A percentile compares a stretch with the other conserved stretches of the same genome.
phyloP scores from a whole-genome alignment of 2,113 vertebrate genomes.

The Ailuropoda melanoleuca region DNA sequence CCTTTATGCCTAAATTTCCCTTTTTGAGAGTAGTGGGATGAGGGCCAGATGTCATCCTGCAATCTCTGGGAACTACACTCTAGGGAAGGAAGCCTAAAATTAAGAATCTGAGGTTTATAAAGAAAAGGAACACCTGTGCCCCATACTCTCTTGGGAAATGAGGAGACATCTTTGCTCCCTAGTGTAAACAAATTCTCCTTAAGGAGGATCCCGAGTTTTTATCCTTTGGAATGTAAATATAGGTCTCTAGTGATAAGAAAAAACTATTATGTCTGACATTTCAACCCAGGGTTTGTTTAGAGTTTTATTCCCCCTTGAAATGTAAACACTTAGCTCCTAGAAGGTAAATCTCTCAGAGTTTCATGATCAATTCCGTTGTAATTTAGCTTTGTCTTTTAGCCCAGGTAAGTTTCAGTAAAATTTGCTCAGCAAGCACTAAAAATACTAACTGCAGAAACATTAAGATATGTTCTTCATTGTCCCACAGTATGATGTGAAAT shows the following conservation, averaged over 20 bases:
- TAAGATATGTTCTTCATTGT: background rate
- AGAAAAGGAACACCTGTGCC: background rate
- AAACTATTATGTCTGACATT: background rate
- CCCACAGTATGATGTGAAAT: background rate
- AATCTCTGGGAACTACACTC: background rate
- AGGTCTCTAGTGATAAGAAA: background rate
- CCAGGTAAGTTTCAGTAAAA: background rate
- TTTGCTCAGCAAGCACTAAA: background rate
- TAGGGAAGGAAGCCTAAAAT: background rate
- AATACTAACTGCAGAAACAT: background rate
- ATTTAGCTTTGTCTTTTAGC: conserved; percentile 18
- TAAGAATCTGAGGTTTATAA: background rate
- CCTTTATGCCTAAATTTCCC: background rate
- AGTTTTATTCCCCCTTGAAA: background rate
- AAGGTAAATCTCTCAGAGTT: background rate
- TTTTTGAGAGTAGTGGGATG: background rate
- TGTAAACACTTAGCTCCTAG: background rate
- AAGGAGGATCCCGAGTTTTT: background rate
- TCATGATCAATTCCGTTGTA: background rate
- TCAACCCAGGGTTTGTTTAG: background rate
- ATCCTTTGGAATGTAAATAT: background rate
- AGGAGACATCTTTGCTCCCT: background rate
- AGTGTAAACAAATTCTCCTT: background rate
- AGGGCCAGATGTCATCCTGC: background rate
- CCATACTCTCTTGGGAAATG: background rate